Conservation (phyloP, 2,797 vertebrate genomes). For the Calcarius lapponicus region DNA sequence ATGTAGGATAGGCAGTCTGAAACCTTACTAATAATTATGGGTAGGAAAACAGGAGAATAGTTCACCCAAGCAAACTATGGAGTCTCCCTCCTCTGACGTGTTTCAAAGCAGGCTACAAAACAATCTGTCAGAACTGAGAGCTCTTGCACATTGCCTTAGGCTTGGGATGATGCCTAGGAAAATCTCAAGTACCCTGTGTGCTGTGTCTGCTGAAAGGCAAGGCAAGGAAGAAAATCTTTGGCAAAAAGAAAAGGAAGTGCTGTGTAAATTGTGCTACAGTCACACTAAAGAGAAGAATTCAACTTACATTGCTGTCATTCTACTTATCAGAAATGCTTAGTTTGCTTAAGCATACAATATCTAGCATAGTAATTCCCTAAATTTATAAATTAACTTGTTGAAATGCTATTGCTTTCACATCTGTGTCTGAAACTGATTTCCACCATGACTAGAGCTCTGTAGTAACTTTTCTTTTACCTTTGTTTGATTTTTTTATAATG, state of each 20-base stretch:
- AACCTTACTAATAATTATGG: not conserved
- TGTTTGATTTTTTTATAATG: not conserved
- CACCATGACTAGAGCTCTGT: not conserved
- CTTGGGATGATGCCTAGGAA: not conserved
- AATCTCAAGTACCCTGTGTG: not conserved
- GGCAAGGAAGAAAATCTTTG: not conserved
- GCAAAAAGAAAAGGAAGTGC: not conserved
- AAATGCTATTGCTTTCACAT: constrained; percentile 22
- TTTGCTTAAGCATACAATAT: not conserved
- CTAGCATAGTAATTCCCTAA: not conserved
- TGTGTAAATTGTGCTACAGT: not conserved
- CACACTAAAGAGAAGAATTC: not conserved
- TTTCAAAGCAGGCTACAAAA: not conserved
- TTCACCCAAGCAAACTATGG: not conserved
- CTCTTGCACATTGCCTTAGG: not conserved
- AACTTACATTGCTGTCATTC: not conserved
- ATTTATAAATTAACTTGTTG: constrained; percentile 33
- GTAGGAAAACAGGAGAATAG: not conserved
- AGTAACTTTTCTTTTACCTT: not conserved
- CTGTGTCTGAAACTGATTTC: constrained; percentile 47
- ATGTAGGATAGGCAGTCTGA: not conserved
- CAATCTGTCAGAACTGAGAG: not conserved
- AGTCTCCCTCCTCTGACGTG: not conserved
- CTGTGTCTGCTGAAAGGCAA: not conserved
- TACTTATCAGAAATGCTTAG: not conserved